Conservation (phyloP, 2,888 invertebrate species). For the Chaetogeoica ovagalla region DNA sequence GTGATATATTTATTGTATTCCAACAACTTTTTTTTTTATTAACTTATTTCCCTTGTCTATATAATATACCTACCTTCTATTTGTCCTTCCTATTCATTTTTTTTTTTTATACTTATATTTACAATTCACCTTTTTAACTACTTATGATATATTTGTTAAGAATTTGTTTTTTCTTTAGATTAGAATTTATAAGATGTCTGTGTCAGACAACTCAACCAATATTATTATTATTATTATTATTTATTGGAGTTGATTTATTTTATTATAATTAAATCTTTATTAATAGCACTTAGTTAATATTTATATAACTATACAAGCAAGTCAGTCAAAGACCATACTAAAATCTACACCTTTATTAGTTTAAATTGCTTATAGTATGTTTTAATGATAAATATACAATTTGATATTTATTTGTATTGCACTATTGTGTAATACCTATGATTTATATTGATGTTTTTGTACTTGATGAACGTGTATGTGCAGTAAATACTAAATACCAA, state of each 20-base stretch:
- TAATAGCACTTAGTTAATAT: background rate
- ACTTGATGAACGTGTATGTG: background rate
- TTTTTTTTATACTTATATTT: conserved; percentile 27
- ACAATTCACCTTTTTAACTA: background rate
- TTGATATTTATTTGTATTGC: background rate
- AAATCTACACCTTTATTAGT: conserved; percentile 13
- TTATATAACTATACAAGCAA: background rate
- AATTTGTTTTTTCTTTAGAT: conserved; percentile 23
- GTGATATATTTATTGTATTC: conserved; percentile 33
- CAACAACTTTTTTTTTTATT: conserved; percentile 8
- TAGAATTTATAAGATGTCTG: conserved; percentile 21
- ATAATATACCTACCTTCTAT: too few relatives aligned
- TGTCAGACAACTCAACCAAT: conserved; percentile 26
- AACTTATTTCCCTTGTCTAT: background rate
- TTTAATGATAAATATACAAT: background rate
- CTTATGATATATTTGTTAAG: conserved; percentile 21
- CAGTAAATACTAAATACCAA: background rate
- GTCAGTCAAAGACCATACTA: conserved; percentile 8
- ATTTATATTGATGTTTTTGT: background rate
- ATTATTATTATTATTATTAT: conserved; percentile 36
- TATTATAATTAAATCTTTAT: conserved; percentile 10
- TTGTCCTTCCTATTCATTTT: conserved; percentile 20
- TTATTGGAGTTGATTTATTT: conserved; percentile 14
- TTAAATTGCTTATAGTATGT: background rate
- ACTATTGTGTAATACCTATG: background rate